A percentile compares a stretch with the other conserved stretches of the same genome.
phyloP scores from a whole-genome alignment of 1,140 invertebrate species.

The Philotrypesis tridentata region DNA sequence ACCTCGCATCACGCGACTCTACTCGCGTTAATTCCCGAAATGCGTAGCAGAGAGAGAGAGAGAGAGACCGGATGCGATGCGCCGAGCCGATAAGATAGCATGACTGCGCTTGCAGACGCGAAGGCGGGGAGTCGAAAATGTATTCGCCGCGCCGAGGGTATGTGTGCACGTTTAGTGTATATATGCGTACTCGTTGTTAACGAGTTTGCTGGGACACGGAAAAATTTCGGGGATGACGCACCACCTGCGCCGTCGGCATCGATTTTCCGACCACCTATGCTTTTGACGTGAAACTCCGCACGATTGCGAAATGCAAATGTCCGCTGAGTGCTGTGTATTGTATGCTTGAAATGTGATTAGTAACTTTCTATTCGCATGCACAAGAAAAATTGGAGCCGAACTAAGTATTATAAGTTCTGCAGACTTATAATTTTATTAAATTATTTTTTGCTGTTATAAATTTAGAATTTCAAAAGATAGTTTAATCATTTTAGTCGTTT shows the following conservation, averaged over 20 bases:
- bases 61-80: constrained; percentile 14
- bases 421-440: too few relatives aligned
- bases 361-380: too few relatives aligned
- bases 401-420: too few relatives aligned
- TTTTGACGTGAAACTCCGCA: too few relatives aligned
- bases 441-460: too few relatives aligned
- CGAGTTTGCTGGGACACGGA: background rate
- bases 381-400: too few relatives aligned
- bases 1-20: background rate
- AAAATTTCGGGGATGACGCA: background rate
- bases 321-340: too few relatives aligned
- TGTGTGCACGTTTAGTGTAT: too few relatives aligned
- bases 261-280: background rate
- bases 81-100: constrained; percentile 6
- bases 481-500: too few relatives aligned
- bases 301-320: too few relatives aligned
- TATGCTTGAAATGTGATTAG: too few relatives aligned
- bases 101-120: constrained; percentile 4
- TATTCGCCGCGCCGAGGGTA: background rate
- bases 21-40: constrained; percentile 20
- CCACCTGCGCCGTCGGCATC: background rate
- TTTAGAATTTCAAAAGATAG: too few relatives aligned
- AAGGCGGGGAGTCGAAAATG: background rate
- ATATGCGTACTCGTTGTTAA: background rate
- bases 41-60: background rate